phyloP scores from a whole-genome alignment of 2,888 invertebrate genomes.

The Brenthis daphne region DNA sequence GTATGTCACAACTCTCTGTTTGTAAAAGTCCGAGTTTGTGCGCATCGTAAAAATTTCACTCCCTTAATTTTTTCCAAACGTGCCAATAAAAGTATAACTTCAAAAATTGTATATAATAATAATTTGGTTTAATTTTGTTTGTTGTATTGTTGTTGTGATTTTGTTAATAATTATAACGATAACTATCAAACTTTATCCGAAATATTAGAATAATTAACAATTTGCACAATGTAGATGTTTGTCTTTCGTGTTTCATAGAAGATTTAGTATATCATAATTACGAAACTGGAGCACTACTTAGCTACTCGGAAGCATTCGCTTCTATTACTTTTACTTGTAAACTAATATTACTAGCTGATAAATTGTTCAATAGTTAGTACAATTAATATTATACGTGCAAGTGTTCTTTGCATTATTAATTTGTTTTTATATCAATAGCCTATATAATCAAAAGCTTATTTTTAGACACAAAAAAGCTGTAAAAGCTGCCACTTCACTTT shows the following conservation, averaged over 20 bases:
- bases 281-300: slow-evolving; percentile 30
- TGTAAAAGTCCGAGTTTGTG: no score
- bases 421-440: not conserved
- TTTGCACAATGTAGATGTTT: slow-evolving; percentile 8
- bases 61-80: no score
- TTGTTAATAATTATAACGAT: no score
- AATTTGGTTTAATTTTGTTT: no score
- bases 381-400: not conserved
- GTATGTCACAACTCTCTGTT: no score
- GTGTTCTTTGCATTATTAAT: slow-evolving; percentile 7
- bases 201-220: slow-evolving; percentile 4
- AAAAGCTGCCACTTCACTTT: no score
- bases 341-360: slow-evolving; percentile 28
- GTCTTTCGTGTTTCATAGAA: slow-evolving; percentile 10
- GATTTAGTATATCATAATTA: slow-evolving; percentile 27
- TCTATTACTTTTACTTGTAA: slow-evolving; percentile 36
- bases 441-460: not conserved
- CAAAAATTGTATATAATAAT: no score
- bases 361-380: not conserved
- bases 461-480: no score
- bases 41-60: no score
- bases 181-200: no score
- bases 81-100: no score
- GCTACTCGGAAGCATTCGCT: slow-evolving; percentile 40
- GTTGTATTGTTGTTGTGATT: no score